Evolutionary conservation across 2,797 vertebrate genomes (phyloP).

Genomic region (Onychomys leucogaster): DNA sequence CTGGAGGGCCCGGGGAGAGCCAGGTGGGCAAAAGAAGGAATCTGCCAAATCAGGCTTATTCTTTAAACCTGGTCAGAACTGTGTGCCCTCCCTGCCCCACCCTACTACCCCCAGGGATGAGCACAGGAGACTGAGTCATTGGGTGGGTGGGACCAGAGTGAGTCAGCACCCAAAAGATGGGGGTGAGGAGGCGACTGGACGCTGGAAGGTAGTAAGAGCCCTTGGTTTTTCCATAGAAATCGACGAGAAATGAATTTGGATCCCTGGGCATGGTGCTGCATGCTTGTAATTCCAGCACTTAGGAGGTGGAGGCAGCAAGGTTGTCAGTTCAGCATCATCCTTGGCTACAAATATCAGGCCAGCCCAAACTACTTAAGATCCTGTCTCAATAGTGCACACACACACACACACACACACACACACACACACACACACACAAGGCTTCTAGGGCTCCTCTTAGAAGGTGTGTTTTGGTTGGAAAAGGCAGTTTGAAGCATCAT

Average conservation of each 20-base stretch:
- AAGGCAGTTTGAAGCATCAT: not conserved
- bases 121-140: slow-evolving; percentile 58
- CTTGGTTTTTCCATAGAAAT: not conserved
- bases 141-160: slow-evolving; percentile 60
- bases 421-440: not conserved
- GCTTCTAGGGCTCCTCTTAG: not conserved
- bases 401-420: not conserved
- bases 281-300: not conserved
- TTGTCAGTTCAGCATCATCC: not conserved
- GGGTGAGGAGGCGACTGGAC: not conserved
- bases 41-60: slow-evolving; percentile 16
- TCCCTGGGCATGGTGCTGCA: not conserved
- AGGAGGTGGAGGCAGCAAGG: not conserved
- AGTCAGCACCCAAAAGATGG: slow-evolving; percentile 57
- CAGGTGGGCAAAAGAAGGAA: not conserved
- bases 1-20: not conserved
- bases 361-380: not conserved
- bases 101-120: slow-evolving; percentile 24
- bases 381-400: not conserved
- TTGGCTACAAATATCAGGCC: not conserved
- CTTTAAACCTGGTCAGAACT: slow-evolving; percentile 48
- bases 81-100: slow-evolving; percentile 22
- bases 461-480: not conserved
- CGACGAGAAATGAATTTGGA: not conserved
- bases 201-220: not conserved